These are phyloP conservation scores for Drosophila putrida DNA, from an alignment of 2,888 invertebrate species.

Conservation along the genomic window DNA sequence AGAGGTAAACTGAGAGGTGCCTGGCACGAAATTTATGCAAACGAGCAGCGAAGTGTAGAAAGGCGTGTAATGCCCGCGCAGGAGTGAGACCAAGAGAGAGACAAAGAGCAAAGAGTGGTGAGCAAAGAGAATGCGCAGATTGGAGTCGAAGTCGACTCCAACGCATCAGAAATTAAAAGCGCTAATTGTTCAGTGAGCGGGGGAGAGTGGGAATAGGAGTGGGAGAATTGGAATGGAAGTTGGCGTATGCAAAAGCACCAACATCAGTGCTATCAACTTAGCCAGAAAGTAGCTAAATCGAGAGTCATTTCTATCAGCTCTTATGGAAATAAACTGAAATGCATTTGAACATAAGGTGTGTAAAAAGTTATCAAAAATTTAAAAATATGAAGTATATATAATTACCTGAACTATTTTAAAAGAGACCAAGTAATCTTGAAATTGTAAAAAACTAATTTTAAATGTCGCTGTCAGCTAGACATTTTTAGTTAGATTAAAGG, in stretches of 20 bases:
- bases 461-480: too few species aligned
- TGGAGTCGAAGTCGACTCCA: constrained; percentile 15
- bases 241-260: constrained; percentile 60
- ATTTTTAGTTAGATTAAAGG: too few species aligned
- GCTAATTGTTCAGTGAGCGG: constrained; percentile 64
- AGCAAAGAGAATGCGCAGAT: constrained; percentile 1
- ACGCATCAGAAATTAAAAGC: constrained; percentile 62
- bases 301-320: too few species aligned
- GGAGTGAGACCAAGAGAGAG: constrained; percentile 9
- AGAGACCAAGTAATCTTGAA: too few species aligned
- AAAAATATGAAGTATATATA: too few species aligned
- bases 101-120: constrained; percentile 2
- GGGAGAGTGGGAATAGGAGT: constrained; percentile 9
- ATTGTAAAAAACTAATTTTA: too few species aligned
- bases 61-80: constrained; percentile 65
- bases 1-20: constrained; percentile 47
- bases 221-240: constrained; percentile 1
- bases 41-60: constrained; percentile 83
- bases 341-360: too few species aligned
- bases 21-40: constrained; percentile 81
- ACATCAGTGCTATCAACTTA: not conserved
- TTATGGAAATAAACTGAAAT: too few species aligned
- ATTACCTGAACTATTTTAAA: too few species aligned
- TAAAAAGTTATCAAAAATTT: too few species aligned
- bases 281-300: too few species aligned